Evolutionary conservation across 2,797 vertebrate species (phyloP).

Genomic region (Crypturellus tataupa): DNA sequence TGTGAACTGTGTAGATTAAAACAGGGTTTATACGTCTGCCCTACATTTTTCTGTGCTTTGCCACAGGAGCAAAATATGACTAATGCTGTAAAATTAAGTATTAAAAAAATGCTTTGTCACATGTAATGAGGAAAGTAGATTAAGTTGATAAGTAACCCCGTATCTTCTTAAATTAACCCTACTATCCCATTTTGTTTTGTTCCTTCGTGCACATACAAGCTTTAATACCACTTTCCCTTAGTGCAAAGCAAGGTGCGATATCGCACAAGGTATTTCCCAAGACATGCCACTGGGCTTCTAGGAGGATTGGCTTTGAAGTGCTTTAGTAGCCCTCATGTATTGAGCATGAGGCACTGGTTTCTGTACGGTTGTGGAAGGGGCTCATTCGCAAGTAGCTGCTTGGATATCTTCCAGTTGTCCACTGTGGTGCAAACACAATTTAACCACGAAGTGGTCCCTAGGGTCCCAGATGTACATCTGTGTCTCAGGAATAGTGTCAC

Average conservation of each 20-base stretch:
- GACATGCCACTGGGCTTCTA: neutral
- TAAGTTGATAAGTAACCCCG: neutral
- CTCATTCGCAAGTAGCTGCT: neutral
- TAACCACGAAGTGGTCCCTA: neutral
- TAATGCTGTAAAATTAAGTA: neutral
- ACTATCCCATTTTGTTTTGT: neutral
- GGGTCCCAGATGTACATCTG: neutral
- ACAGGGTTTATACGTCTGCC: neutral
- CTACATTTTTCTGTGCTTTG: neutral
- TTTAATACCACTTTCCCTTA: neutral
- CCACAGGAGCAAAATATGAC: neutral
- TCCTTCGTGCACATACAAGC: neutral
- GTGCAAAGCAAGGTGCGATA: neutral
- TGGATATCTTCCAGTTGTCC: neutral
- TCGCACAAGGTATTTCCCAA: neutral
- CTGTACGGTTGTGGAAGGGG: neutral
- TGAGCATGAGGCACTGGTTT: neutral
- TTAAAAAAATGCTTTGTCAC: neutral
- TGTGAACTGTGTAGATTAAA: neutral
- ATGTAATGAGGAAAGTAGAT: neutral
- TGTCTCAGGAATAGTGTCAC: rapidly evolving
- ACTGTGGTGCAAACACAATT: neutral
- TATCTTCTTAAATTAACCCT: neutral
- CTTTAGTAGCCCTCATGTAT: neutral
- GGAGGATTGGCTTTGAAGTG: neutral